These are phyloP conservation scores for Cuniculus paca DNA, from an alignment of 2,797 vertebrate genomes.

Conservation along the genomic window DNA sequence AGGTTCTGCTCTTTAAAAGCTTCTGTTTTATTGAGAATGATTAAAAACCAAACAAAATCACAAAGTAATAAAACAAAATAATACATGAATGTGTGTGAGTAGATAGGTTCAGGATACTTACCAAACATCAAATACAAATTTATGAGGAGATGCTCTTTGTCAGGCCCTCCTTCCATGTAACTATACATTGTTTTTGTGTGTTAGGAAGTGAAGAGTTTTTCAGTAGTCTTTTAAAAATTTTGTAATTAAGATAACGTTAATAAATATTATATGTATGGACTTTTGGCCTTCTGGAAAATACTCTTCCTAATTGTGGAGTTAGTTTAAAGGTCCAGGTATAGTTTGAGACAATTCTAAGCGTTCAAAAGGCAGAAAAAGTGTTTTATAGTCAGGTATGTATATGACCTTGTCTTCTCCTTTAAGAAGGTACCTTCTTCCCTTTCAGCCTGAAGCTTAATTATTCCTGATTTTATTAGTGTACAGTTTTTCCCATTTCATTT, in stretches of 20 bases:
- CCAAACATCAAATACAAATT: neutral
- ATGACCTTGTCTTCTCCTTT: neutral
- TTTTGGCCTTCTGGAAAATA: neutral
- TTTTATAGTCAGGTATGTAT: neutral
- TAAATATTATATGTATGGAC: neutral
- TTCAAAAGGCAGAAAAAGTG: neutral
- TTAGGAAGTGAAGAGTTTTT: constrained; percentile 51
- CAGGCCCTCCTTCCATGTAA: neutral
- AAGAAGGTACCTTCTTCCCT: neutral
- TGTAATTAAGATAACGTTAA: neutral
- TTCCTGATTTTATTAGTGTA: neutral
- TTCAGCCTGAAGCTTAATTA: neutral
- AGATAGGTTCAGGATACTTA: neutral
- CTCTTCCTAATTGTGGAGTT: constrained; percentile 33
- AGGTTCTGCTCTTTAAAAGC: neutral
- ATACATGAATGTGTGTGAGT: neutral
- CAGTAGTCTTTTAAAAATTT: neutral
- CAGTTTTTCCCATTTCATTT: constrained; percentile 13
- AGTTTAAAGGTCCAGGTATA: neutral
- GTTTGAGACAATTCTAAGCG: neutral
- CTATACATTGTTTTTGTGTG: constrained; percentile 13
- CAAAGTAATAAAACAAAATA: neutral
- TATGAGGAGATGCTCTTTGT: neutral
- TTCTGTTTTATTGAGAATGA: neutral
- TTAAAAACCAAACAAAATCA: neutral